Conservation (phyloP, 2,113 vertebrate species). For the Tautogolabrus adspersus region DNA sequence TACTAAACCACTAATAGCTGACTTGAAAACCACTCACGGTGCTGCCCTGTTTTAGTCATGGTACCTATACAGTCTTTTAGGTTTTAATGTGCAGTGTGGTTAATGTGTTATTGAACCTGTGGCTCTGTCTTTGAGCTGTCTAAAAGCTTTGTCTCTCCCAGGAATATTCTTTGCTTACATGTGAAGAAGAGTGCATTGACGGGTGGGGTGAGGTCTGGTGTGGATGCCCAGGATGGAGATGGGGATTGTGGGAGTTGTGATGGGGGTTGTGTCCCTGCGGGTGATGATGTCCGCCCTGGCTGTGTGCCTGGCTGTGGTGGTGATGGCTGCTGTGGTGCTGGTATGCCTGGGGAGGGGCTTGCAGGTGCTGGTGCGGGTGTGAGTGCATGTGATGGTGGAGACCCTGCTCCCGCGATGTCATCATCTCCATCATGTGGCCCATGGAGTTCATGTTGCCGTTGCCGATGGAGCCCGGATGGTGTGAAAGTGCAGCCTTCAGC, state of each 20-base stretch:
- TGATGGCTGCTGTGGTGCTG: conserved; percentile 86
- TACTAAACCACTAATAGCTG: conserved; percentile 56
- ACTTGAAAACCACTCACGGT: conserved; percentile 47
- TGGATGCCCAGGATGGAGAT: conserved; percentile 91
- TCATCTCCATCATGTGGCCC: conserved; percentile 99
- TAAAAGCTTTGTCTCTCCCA: conserved; percentile 41
- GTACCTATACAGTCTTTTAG: conserved; percentile 1
- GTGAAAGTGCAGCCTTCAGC: conserved; percentile 95
- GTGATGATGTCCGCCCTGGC: conserved; percentile 90
- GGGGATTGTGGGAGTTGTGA: conserved; percentile 94
- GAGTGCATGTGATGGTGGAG: conserved; percentile 95
- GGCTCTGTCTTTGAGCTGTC: conserved; percentile 30
- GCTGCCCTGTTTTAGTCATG: conserved; percentile 41
- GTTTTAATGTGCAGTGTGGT: conserved; percentile 51
- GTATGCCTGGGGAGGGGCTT: conserved; percentile 91
- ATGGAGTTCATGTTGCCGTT: conserved; percentile 99
- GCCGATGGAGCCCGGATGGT: conserved; percentile 93
- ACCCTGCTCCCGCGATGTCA: conserved; percentile 92
- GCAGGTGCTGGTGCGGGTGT: conserved; percentile 96
- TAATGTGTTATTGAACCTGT: conserved; percentile 65
- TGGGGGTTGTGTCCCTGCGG: conserved; percentile 93
- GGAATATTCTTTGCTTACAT: conserved; percentile 83
- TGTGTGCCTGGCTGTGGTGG: conserved; percentile 90
- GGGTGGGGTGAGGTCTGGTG: conserved; percentile 96
- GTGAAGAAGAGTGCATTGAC: conserved; percentile 91